phyloP scores from a whole-genome alignment of 1,140 invertebrate species.

The Bilobella aurantiaca region DNA sequence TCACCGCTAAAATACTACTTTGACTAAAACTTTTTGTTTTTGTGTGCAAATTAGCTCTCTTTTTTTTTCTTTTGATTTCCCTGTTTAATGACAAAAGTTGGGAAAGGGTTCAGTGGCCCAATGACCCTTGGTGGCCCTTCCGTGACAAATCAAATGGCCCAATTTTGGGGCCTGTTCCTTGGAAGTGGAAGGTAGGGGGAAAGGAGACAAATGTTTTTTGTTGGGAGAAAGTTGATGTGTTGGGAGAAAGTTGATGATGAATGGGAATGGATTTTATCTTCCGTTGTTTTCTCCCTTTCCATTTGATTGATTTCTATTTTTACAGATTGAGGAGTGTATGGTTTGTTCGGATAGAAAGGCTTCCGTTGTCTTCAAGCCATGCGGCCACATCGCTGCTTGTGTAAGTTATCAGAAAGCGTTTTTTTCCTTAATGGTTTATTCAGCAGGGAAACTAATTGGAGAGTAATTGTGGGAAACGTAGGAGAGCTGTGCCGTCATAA shows the following conservation, averaged over 20 bases:
- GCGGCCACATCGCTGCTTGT: conserved; percentile 76
- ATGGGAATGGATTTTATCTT: conserved; percentile 12
- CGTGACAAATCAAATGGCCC: too few relatives aligned
- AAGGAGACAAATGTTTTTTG: conserved; percentile 22
- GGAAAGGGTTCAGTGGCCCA: too few relatives aligned
- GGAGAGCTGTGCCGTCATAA: conserved; percentile 64
- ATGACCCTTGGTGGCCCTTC: too few relatives aligned
- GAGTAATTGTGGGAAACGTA: not conserved
- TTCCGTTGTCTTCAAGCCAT: conserved; percentile 81
- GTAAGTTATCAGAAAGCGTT: conserved; percentile 42
- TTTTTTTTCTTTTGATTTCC: too few relatives aligned
- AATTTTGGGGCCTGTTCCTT: too few relatives aligned
- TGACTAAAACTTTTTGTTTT: too few relatives aligned
- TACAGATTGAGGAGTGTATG: conserved; percentile 73
- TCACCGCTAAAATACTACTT: too few relatives aligned
- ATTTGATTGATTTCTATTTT: conserved; percentile 46
- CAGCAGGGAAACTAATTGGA: not conserved
- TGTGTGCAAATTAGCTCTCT: too few relatives aligned
- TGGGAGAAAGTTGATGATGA: conserved; percentile 32
- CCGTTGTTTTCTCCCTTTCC: conserved; percentile 30
- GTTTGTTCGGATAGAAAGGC: conserved; percentile 90
- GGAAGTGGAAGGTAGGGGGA: too few relatives aligned
- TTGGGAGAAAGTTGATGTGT: conserved; percentile 21
- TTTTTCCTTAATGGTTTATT: not conserved
- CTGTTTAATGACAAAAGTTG: too few relatives aligned